A percentile compares a stretch with the other conserved stretches of the same genome.
Conservation (phyloP, 2,888 invertebrate genomes). For the Tridacna gigas region DNA sequence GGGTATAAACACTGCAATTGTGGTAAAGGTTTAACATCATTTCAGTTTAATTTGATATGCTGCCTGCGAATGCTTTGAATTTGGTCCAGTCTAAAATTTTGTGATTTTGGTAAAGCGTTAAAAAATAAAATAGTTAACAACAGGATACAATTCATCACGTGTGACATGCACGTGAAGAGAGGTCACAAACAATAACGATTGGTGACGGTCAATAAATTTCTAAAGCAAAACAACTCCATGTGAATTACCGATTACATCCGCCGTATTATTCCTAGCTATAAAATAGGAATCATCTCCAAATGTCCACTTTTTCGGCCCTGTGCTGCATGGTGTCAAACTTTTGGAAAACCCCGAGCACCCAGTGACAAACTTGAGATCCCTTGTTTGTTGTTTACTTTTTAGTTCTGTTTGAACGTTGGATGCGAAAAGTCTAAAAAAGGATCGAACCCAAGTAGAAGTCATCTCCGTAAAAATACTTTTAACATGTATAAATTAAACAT, state of each 20-base stretch:
- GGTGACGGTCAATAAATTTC: neutral
- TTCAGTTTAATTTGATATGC: too few relatives aligned
- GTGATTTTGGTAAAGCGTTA: too few relatives aligned
- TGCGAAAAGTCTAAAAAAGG: slow-evolving; percentile 57
- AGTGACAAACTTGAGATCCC: slow-evolving; percentile 88
- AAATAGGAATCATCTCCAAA: slow-evolving; percentile 99
- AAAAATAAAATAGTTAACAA: too few relatives aligned
- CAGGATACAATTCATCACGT: neutral
- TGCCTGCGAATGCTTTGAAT: too few relatives aligned
- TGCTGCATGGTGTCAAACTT: slow-evolving; percentile 85
- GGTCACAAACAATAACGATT: slow-evolving; percentile 59
- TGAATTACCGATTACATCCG: slow-evolving; percentile 96
- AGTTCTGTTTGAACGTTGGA: slow-evolving; percentile 59
- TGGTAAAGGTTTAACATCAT: too few relatives aligned
- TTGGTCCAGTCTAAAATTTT: too few relatives aligned
- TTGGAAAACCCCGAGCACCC: slow-evolving; percentile 97
- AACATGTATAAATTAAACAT: neutral
- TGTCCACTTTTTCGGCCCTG: slow-evolving; percentile 88
- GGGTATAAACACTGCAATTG: too few relatives aligned
- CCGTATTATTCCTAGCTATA: slow-evolving; percentile 90
- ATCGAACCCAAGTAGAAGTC: slow-evolving; percentile 39
- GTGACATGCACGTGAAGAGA: slow-evolving; percentile 34
- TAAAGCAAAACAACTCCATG: neutral
- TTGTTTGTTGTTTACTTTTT: slow-evolving; percentile 75
- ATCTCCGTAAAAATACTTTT: slow-evolving; percentile 16